Percentiles rank a stretch among this genome's conserved stretches.
These are phyloP conservation scores for Misgurnus mizolepis DNA, from an alignment of 2,113 vertebrate species.

Conservation along the genomic window DNA sequence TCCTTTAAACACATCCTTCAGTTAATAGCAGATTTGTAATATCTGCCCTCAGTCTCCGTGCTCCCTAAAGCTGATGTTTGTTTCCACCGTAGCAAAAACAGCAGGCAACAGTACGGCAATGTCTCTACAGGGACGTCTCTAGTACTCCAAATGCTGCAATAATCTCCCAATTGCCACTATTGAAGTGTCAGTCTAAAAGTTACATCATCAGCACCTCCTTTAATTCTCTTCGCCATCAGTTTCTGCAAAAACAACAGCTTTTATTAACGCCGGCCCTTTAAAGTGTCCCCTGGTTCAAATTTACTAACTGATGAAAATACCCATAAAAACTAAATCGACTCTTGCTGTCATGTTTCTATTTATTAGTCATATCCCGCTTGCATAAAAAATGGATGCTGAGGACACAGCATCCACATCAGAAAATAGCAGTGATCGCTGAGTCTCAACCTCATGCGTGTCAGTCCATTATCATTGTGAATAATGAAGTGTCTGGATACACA, in stretches of 20 bases:
- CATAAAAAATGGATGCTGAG: too few relatives aligned
- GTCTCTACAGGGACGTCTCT: not conserved
- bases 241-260: not conserved
- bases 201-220: not conserved
- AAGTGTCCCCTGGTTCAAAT: conserved; percentile 37
- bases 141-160: conserved; percentile 3
- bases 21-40: not conserved
- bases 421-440: too few relatives aligned
- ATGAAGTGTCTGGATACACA: too few relatives aligned
- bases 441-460: too few relatives aligned
- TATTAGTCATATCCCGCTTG: too few relatives aligned
- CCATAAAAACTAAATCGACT: too few relatives aligned
- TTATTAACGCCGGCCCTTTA: conserved; percentile 47
- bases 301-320: conserved; percentile 14
- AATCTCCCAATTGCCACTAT: conserved; percentile 31
- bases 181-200: conserved; percentile 25
- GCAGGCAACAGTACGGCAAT: not conserved
- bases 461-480: too few relatives aligned
- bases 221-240: not conserved
- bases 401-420: too few relatives aligned
- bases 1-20: conserved; percentile 1
- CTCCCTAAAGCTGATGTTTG: not conserved
- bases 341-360: too few relatives aligned
- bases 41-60: not conserved
- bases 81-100: not conserved